Evolutionary conservation across 2,888 invertebrate species (phyloP).

Genomic region (Argyresthia goedartella): DNA sequence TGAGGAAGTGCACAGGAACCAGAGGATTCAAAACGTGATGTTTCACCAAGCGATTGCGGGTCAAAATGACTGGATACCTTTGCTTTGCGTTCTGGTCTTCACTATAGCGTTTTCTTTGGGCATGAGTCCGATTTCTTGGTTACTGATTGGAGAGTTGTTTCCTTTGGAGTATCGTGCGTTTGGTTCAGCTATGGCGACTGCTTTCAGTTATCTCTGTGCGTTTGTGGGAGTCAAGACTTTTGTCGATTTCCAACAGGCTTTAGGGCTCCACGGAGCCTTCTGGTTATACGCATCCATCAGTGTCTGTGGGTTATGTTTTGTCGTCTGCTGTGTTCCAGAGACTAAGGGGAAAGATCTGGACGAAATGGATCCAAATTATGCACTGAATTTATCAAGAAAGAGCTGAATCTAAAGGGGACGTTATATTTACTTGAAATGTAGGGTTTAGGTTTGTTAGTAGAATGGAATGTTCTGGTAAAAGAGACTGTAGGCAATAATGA

Average conservation of each 20-base stretch:
- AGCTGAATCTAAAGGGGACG: slow-evolving; percentile 31
- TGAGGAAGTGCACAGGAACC: slow-evolving; percentile 75
- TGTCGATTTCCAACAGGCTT: slow-evolving; percentile 81
- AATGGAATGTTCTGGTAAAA: neutral
- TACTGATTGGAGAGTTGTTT: slow-evolving; percentile 86
- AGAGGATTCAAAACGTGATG: slow-evolving; percentile 61
- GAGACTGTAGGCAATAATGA: neutral
- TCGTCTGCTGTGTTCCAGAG: slow-evolving; percentile 89
- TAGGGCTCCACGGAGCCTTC: slow-evolving; percentile 87
- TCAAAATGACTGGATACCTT: slow-evolving; percentile 85
- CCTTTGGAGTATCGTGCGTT: slow-evolving; percentile 87
- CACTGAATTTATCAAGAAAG: slow-evolving; percentile 58
- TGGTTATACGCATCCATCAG: slow-evolving; percentile 90
- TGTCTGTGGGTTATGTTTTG: slow-evolving; percentile 85
- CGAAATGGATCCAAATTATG: slow-evolving; percentile 84
- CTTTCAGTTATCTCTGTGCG: slow-evolving; percentile 88
- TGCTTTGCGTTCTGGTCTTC: slow-evolving; percentile 85
- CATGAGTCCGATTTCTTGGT: slow-evolving; percentile 90
- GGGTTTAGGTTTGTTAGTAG: neutral
- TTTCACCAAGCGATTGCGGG: slow-evolving; percentile 61
- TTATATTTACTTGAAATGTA: slow-evolving; percentile 18
- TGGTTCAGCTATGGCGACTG: slow-evolving; percentile 88
- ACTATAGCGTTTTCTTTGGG: slow-evolving; percentile 90
- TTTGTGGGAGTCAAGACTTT: slow-evolving; percentile 90
- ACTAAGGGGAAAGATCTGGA: slow-evolving; percentile 92